Evolutionary conservation across 2,888 invertebrate genomes (phyloP), one percentile per base, ranked within the genome.

Genomic region (Deilephila porcellus): DNA sequence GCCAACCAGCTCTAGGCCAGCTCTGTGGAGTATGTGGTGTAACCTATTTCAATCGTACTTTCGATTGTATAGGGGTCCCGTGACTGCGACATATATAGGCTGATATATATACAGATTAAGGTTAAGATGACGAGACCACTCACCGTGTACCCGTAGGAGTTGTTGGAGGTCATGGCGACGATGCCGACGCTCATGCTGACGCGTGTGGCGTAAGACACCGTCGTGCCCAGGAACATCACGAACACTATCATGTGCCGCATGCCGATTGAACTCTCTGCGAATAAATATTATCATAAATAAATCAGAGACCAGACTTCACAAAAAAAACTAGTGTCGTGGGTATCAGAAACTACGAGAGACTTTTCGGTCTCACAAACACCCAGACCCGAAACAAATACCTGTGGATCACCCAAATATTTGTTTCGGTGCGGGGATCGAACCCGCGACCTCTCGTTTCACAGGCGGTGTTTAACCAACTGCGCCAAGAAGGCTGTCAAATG

Each of bases 141-240:
- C 73, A 93, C 93, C 71, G 87, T 86, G 64, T 86, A 86, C 2
- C 86, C 87, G 63, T 90, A 86, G 73, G 84, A 84, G 76, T 91
- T 92, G 64, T 87, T 83, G 59, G 88, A 93, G 5, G 96, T 96
- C 96, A 97, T 97, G 64, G 96, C 96, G 3, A 97, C 96, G 77
- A 97, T 95, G 20, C 96, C 96, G 60, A 97, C 96, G 71, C 96
- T 97, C 90, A 97, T 95, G 86, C 96, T 96, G 76, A 96, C 96
- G 59, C 97, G 88, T 75, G 96, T 95, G 0, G 96, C 95, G 85
- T 96, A 97, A 11, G 95, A 96, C 70, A 96, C 93, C 1, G 95
- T 91, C 62, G 96, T 95, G 17, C 95, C 94, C 56, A 95, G 82
- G 83, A 96, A 96, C 83, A 96, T 91, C 74, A 96, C 86, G 34